Percentiles rank a stretch among this genome's conserved stretches.
These are phyloP conservation scores for Staurois parvus DNA, from an alignment of 2,797 vertebrate genomes.

Conservation along the genomic window DNA sequence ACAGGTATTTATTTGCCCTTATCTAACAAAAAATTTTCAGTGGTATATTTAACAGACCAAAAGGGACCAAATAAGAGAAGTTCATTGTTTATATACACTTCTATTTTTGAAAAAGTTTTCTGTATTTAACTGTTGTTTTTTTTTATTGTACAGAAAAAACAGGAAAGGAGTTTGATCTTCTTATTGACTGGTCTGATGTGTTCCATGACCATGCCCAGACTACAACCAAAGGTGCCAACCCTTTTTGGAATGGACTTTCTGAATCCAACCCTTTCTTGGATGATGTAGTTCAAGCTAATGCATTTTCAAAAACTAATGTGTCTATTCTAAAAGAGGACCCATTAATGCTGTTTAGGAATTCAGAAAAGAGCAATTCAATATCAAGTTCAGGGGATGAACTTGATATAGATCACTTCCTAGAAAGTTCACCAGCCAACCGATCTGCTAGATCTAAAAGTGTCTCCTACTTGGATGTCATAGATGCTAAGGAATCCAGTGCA, in stretches of 20 bases:
- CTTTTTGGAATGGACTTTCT: slow-evolving; percentile 91
- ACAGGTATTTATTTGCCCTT: too few species aligned
- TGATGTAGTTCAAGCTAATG: slow-evolving; percentile 82
- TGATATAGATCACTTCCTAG: slow-evolving; percentile 77
- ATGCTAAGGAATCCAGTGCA: slow-evolving; percentile 70
- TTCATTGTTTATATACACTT: neutral
- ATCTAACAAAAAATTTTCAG: too few species aligned
- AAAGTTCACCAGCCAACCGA: slow-evolving; percentile 72
- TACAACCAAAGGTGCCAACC: slow-evolving; percentile 80
- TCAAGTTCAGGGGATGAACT: slow-evolving; percentile 91
- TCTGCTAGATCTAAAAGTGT: slow-evolving; percentile 88
- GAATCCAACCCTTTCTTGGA: slow-evolving; percentile 93
- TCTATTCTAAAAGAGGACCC: slow-evolving; percentile 78
- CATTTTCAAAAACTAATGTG: slow-evolving; percentile 70
- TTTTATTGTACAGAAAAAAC: slow-evolving; percentile 65
- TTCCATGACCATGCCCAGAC: slow-evolving; percentile 68
- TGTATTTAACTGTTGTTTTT: neutral
- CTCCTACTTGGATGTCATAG: slow-evolving; percentile 86
- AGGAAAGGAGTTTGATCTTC: slow-evolving; percentile 65
- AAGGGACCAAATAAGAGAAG: too few species aligned
- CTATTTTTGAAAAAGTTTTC: neutral
- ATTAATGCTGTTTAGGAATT: slow-evolving; percentile 72
- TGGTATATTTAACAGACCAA: neutral
- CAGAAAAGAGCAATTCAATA: slow-evolving; percentile 76
- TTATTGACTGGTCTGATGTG: slow-evolving; percentile 68